Evolutionary conservation across 2,113 vertebrate species (phyloP).

Genomic region (Vulpes vulpes): DNA sequence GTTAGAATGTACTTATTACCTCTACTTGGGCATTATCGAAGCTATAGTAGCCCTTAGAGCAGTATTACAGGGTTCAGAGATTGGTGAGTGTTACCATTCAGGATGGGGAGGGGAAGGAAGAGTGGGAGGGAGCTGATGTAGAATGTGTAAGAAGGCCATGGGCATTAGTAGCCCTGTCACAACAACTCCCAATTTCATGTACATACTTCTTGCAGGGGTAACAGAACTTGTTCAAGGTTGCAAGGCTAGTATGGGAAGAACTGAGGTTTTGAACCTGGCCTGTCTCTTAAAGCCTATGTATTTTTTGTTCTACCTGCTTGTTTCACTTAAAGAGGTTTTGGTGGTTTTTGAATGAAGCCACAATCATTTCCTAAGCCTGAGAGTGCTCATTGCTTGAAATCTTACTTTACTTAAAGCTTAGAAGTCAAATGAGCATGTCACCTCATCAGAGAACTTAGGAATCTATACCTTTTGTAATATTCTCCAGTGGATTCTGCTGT

Average conservation of each 20-base stretch:
- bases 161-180: neutral
- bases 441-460: slow-evolving; percentile 32
- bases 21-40: neutral
- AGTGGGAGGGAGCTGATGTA: neutral
- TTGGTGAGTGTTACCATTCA: neutral
- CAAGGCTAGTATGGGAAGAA: slow-evolving; percentile 12
- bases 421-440: slow-evolving; percentile 17
- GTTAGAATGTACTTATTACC: neutral
- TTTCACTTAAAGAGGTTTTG: neutral
- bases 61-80: neutral
- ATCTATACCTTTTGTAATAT: slow-evolving; percentile 28
- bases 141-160: neutral
- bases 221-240: neutral
- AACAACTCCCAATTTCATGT: slow-evolving; percentile 1
- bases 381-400: slow-evolving; percentile 33
- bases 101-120: neutral
- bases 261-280: slow-evolving; percentile 20
- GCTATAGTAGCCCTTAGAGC: neutral
- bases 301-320: slow-evolving; percentile 41
- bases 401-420: slow-evolving; percentile 38
- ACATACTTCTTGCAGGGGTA: neutral
- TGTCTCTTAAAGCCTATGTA: neutral
- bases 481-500: slow-evolving; percentile 48
- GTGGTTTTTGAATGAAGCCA: slow-evolving; percentile 35
- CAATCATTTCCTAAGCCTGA: slow-evolving; percentile 44